A percentile compares a stretch with the other conserved stretches of the same genome.
phyloP scores from a whole-genome alignment of 2,888 invertebrate genomes.

The Archaeoteleia sp. region DNA sequence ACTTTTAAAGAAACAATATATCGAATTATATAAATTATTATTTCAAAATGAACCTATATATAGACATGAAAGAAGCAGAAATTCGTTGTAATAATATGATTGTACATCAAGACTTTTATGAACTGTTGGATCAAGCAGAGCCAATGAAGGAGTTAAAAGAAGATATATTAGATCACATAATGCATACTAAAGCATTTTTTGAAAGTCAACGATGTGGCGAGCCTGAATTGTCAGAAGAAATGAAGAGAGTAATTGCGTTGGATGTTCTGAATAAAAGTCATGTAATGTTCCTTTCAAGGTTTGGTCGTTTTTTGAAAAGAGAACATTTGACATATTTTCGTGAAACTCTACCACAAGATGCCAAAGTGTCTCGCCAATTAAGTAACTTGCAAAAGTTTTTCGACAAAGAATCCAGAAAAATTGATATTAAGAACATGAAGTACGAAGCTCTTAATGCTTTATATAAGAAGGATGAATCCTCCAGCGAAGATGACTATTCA shows the following conservation, averaged over 20 bases:
- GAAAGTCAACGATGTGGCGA: constrained; percentile 90
- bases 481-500: constrained; percentile 92
- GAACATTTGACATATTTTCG: constrained; percentile 84
- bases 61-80: no score
- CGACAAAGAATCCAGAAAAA: constrained; percentile 76
- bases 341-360: constrained; percentile 72
- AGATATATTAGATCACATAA: constrained; percentile 80
- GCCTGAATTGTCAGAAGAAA: constrained; percentile 81
- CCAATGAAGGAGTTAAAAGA: no score
- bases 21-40: no score
- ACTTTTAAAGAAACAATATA: no score
- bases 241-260: constrained; percentile 83
- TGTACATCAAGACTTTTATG: no score
- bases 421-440: constrained; percentile 85
- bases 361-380: constrained; percentile 81
- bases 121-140: no score
- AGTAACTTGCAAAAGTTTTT: constrained; percentile 79
- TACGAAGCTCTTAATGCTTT: constrained; percentile 87
- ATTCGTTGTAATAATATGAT: no score
- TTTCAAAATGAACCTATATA: no score
- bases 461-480: constrained; percentile 84
- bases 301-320: constrained; percentile 82
- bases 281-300: constrained; percentile 84
- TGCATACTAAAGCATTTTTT: constrained; percentile 75
- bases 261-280: constrained; percentile 81